Conservation (phyloP, 2,888 invertebrate species). For the Eristalis arbustorum region DNA sequence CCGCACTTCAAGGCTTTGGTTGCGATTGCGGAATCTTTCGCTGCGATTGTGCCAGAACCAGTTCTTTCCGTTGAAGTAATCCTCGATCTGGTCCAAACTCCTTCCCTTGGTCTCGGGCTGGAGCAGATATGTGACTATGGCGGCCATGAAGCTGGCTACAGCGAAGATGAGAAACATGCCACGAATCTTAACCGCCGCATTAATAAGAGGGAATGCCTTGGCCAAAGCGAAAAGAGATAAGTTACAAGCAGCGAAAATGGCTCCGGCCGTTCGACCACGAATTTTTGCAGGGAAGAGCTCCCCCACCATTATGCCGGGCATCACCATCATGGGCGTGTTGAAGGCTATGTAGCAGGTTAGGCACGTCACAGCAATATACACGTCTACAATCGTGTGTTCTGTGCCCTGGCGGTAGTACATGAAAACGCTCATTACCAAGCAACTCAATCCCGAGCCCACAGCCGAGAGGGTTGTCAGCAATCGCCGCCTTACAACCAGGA, state of each 20-base stretch:
- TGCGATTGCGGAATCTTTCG: conserved; percentile 42
- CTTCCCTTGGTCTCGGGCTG: conserved; percentile 89
- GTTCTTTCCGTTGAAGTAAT: conserved; percentile 87
- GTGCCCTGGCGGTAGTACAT: conserved; percentile 78
- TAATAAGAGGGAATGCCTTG: conserved; percentile 86
- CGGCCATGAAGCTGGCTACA: conserved; percentile 83
- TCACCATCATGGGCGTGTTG: conserved; percentile 88
- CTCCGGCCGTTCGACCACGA: conserved; percentile 87
- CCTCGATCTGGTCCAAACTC: conserved; percentile 87
- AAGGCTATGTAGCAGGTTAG: conserved; percentile 87
- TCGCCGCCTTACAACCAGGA: conserved; percentile 85
- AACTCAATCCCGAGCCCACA: conserved; percentile 84
- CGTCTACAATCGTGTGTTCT: conserved; percentile 74
- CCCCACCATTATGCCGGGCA: conserved; percentile 88
- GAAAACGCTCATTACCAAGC: conserved; percentile 83
- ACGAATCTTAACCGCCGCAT: conserved; percentile 83
- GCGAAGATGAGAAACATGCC: conserved; percentile 88
- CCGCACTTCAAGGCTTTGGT: neutral
- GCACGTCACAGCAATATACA: conserved; percentile 76
- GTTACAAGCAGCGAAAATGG: conserved; percentile 87
- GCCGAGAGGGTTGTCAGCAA: conserved; percentile 85
- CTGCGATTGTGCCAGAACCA: conserved; percentile 82
- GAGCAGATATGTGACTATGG: conserved; percentile 85
- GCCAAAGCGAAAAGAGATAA: conserved; percentile 85
- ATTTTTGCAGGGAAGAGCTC: conserved; percentile 88